Percentiles rank a stretch among this genome's conserved stretches.
These are phyloP conservation scores for Diceros bicornis DNA, from an alignment of 2,797 vertebrate species.

Conservation along the genomic window DNA sequence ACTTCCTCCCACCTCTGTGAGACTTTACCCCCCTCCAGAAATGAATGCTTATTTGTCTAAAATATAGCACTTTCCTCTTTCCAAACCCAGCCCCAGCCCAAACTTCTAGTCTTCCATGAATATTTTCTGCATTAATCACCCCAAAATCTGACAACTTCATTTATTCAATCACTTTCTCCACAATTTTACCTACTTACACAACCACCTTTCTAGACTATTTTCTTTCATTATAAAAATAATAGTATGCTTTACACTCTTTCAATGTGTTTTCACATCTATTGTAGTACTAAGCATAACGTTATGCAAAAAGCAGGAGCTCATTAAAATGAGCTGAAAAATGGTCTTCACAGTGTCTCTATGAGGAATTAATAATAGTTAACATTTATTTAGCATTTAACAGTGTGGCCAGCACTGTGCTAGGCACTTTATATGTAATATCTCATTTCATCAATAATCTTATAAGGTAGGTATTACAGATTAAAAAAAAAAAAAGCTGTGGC, in stretches of 20 bases:
- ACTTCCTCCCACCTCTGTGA: background rate
- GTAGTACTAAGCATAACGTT: background rate
- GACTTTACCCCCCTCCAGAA: background rate
- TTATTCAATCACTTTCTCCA: background rate
- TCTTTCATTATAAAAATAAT: slow-evolving; percentile 46
- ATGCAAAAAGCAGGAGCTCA: background rate
- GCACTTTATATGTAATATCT: background rate
- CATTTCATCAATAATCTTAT: background rate
- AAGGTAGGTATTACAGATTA: background rate
- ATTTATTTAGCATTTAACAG: background rate
- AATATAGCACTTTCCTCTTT: background rate
- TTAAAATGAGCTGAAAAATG: background rate
- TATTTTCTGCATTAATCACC: background rate
- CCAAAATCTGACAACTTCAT: background rate
- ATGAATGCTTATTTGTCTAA: background rate
- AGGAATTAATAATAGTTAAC: background rate
- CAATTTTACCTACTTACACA: background rate
- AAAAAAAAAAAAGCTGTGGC: background rate
- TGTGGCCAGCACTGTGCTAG: background rate
- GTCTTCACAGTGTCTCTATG: background rate
- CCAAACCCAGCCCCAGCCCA: background rate
- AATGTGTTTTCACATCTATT: background rate
- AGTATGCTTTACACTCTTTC: background rate
- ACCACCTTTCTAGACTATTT: background rate
- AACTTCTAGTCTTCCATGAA: background rate